phyloP scores from a whole-genome alignment of 2,888 invertebrate species.

The Callimorpha dominula region DNA sequence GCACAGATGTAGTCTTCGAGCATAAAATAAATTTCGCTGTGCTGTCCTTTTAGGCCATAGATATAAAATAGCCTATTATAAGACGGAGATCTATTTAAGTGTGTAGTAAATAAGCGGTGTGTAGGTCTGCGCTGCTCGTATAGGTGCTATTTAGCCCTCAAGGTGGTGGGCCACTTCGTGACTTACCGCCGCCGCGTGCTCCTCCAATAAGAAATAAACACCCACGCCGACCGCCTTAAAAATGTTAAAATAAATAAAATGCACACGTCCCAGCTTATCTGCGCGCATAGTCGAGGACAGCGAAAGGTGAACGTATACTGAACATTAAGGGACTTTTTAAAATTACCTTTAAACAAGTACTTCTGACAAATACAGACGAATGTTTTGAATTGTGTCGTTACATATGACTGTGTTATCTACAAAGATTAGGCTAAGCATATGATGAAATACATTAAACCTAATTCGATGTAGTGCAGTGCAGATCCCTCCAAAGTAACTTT shows the following conservation, averaged over 20 bases:
- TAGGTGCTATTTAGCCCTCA: conserved; percentile 85
- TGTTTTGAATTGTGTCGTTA: not conserved
- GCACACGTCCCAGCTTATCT: conserved; percentile 84
- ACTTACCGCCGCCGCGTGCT: conserved; percentile 80
- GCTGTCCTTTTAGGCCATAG: conserved; percentile 18
- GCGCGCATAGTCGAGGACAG: conserved; percentile 74
- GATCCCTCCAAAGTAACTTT: too few species aligned
- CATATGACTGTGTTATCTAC: too few species aligned
- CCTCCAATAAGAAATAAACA: conserved; percentile 71
- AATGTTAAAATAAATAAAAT: conserved; percentile 87
- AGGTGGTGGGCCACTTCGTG: conserved; percentile 82
- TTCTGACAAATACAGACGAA: not conserved
- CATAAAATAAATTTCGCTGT: conserved; percentile 12
- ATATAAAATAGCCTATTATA: conserved; percentile 20
- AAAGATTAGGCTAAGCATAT: too few species aligned
- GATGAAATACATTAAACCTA: too few species aligned
- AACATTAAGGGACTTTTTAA: conserved; percentile 9
- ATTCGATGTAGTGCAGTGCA: too few species aligned
- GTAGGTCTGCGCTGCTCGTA: conserved; percentile 55
- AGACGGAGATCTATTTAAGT: conserved; percentile 56
- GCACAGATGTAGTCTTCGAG: not conserved
- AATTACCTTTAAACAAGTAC: not conserved
- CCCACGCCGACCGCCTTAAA: conserved; percentile 75
- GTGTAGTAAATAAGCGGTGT: conserved; percentile 65
- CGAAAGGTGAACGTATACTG: conserved; percentile 67